Conservation (phyloP, 2,797 vertebrate species). For the Sparidentex hasta region DNA sequence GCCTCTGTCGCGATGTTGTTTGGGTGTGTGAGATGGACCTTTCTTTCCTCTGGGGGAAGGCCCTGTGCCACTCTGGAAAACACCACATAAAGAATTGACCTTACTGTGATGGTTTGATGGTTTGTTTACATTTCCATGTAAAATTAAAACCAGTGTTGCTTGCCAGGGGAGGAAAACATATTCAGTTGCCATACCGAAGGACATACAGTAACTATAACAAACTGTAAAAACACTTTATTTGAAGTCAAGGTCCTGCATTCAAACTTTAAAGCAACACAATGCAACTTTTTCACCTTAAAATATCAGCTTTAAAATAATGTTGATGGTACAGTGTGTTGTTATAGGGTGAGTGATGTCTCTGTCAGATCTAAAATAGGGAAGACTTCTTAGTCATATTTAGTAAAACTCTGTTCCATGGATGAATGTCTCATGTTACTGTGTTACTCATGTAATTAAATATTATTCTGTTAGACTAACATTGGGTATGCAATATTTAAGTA, state of each 20-base stretch:
- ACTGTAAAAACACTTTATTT: not conserved
- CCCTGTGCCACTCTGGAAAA: conserved; percentile 66
- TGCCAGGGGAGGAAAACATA: not conserved
- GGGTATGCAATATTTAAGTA: not conserved
- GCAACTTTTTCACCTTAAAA: too few species aligned
- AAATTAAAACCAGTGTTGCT: not conserved
- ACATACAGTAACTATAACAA: not conserved
- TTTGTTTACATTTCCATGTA: not conserved
- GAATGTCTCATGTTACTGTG: too few species aligned
- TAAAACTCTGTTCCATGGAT: too few species aligned
- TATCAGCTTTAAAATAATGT: too few species aligned
- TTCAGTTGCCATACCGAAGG: not conserved
- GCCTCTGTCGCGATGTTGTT: conserved; percentile 84
- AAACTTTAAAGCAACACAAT: too few species aligned
- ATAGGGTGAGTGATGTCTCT: too few species aligned
- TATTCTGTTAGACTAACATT: not conserved
- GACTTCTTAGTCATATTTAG: too few species aligned
- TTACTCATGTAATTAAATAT: not conserved
- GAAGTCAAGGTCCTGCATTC: not conserved
- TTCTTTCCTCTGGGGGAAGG: conserved; percentile 75
- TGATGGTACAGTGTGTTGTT: too few species aligned
- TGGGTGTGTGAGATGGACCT: conserved; percentile 75
- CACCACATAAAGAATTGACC: not conserved
- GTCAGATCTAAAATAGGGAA: too few species aligned
- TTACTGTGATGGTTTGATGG: not conserved